A percentile compares a stretch with the other conserved stretches of the same genome.
phyloP scores from a whole-genome alignment of 2,888 invertebrate species.

The Cheilosia impressa region DNA sequence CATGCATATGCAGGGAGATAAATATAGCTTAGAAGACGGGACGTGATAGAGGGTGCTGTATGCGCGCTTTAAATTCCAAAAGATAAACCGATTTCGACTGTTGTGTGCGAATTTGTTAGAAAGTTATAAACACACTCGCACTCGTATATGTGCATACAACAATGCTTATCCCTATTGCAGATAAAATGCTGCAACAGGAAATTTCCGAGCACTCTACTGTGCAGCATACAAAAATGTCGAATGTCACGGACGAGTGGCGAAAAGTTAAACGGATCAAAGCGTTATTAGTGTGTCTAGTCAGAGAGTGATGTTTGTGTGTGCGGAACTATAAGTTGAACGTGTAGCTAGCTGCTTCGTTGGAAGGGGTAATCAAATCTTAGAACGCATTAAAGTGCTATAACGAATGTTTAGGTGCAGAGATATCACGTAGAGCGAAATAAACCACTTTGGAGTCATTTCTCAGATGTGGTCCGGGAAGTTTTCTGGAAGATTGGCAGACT shows the following conservation, averaged over 20 bases:
- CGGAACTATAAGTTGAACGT: background rate
- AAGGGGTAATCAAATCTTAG: background rate
- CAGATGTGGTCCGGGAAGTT: background rate
- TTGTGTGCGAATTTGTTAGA: conserved; percentile 50
- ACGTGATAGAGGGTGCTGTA: conserved; percentile 49
- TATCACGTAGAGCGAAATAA: background rate
- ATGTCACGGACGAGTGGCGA: conserved; percentile 62
- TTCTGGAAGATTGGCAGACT: too few species aligned
- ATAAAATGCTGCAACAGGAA: conserved; percentile 59
- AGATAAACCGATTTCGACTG: conserved; percentile 69
- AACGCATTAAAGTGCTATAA: background rate
- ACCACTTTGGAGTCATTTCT: background rate
- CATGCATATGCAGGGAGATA: conserved; percentile 58
- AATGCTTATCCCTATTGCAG: conserved; percentile 31
- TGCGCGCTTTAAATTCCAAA: background rate
- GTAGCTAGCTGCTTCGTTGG: background rate
- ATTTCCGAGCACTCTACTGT: conserved; percentile 5
- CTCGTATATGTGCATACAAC: background rate
- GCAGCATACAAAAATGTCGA: conserved; percentile 27
- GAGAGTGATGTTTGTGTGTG: background rate
- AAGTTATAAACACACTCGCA: conserved; percentile 18
- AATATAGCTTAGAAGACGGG: conserved; percentile 47
- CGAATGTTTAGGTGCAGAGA: background rate
- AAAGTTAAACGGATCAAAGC: conserved; percentile 68
- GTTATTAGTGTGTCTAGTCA: conserved; percentile 37